Conservation (phyloP, 2,113 vertebrate species). For the Gobio gobio region DNA sequence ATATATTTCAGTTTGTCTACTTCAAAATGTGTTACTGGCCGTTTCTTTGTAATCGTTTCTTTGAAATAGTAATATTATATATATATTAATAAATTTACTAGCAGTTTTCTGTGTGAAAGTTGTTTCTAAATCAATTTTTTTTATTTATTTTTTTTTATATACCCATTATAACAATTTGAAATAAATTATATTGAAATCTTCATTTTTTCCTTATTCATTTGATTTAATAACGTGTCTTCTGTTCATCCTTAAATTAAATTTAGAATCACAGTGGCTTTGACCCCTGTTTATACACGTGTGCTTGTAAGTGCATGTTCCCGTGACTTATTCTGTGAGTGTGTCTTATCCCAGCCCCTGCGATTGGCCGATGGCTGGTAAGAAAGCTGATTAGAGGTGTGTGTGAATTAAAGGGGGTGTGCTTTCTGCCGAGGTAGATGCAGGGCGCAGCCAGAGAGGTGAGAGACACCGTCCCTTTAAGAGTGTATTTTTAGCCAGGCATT, state of each 20-base stretch:
- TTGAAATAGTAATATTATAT: no score
- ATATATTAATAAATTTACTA: no score
- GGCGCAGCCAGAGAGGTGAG: conserved; percentile 22
- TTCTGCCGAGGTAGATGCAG: neutral
- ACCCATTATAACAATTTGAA: neutral
- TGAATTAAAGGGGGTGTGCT: conserved; percentile 44
- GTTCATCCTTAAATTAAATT: neutral
- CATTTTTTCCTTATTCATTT: neutral
- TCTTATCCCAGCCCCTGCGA: conserved; percentile 53
- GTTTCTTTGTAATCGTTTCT: no score
- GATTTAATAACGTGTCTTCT: neutral
- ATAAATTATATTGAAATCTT: neutral
- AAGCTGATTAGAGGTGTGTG: conserved; percentile 74
- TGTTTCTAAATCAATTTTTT: no score
- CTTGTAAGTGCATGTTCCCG: neutral
- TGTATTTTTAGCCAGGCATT: conserved; percentile 67
- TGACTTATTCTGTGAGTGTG: conserved; percentile 11
- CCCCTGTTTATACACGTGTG: neutral
- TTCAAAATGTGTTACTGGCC: no score
- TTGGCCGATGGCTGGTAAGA: conserved; percentile 67
- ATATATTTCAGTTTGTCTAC: no score
- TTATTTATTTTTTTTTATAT: neutral
- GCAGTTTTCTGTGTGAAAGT: no score
- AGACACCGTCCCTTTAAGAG: conserved; percentile 68
- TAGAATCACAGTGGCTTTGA: neutral